These are phyloP conservation scores for Notospermus geniculatus DNA, from an alignment of 1,140 invertebrate genomes.

Conservation along the genomic window DNA sequence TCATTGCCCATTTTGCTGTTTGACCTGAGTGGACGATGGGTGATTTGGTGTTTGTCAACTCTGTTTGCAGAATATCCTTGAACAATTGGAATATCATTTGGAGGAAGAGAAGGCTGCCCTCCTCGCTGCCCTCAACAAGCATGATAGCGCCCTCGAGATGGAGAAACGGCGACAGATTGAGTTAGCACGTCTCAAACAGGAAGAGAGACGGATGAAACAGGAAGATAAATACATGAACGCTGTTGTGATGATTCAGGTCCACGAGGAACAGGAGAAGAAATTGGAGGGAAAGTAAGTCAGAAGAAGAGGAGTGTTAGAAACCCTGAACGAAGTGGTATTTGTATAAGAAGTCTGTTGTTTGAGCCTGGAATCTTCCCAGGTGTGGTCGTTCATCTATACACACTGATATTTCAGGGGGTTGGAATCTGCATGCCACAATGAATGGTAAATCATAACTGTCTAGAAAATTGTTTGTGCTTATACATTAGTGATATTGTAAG, in stretches of 20 bases:
- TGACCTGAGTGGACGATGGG: not conserved
- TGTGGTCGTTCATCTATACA: too few relatives aligned
- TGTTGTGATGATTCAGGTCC: conserved; percentile 33
- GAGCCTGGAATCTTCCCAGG: too few relatives aligned
- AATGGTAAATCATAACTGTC: too few relatives aligned
- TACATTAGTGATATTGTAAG: too few relatives aligned
- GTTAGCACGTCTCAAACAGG: conserved; percentile 33
- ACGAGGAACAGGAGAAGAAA: conserved; percentile 27
- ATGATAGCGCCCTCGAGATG: conserved; percentile 24
- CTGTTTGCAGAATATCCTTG: conserved; percentile 40
- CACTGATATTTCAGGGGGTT: too few relatives aligned
- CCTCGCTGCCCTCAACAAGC: conserved; percentile 29
- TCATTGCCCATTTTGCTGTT: too few relatives aligned
- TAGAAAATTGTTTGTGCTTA: too few relatives aligned
- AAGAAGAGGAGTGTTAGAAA: conserved; percentile 32
- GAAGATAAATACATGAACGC: conserved; percentile 42
- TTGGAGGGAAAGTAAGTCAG: conserved; percentile 28
- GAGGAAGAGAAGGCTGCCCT: conserved; percentile 44
- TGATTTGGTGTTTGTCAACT: conserved; percentile 4
- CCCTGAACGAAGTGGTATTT: too few relatives aligned
- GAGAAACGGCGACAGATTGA: conserved; percentile 37
- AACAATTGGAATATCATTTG: conserved; percentile 38
- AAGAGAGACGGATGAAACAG: conserved; percentile 25
- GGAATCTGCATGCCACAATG: too few relatives aligned
- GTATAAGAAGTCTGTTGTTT: too few relatives aligned